A percentile compares a stretch with the other conserved stretches of the same genome.
phyloP scores from a whole-genome alignment of 1,140 invertebrate species.

The Matsumurasca onukii region DNA sequence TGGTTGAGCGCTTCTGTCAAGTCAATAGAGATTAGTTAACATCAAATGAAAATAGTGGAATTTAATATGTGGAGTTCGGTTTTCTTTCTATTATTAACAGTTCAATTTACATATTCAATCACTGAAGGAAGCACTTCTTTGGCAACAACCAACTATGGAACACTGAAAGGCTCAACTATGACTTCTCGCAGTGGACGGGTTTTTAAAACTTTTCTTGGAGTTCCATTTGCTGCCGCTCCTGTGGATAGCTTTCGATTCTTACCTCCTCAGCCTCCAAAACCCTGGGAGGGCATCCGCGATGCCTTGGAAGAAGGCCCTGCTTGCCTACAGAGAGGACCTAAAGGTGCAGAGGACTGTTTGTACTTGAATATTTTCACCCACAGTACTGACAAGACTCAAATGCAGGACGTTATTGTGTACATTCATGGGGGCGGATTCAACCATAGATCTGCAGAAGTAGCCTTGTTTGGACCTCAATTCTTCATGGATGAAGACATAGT shows the following conservation, averaged over 20 bases:
- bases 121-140: no score
- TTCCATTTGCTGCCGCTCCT: slow-evolving; percentile 9
- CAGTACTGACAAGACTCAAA: no score
- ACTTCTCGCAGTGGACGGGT: neutral
- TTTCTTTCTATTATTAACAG: no score
- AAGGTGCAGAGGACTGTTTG: slow-evolving; percentile 66
- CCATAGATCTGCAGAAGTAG: slow-evolving; percentile 39
- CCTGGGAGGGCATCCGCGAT: slow-evolving; percentile 51
- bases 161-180: neutral
- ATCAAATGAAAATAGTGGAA: no score
- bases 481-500: slow-evolving; percentile 47
- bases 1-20: no score
- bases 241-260: neutral
- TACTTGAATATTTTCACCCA: slow-evolving; percentile 61
- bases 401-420: slow-evolving; percentile 53
- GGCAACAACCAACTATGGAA: neutral
- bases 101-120: no score
- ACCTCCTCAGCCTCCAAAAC: slow-evolving; percentile 47
- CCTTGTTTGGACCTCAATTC: slow-evolving; percentile 42
- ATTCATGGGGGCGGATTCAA: slow-evolving; percentile 55
- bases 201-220: neutral
- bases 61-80: no score
- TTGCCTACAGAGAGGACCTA: slow-evolving; percentile 45
- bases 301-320: slow-evolving; percentile 48
- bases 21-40: no score